phyloP scores from a whole-genome alignment of 2,888 invertebrate species.

The Rotaria magnacalcarata region DNA sequence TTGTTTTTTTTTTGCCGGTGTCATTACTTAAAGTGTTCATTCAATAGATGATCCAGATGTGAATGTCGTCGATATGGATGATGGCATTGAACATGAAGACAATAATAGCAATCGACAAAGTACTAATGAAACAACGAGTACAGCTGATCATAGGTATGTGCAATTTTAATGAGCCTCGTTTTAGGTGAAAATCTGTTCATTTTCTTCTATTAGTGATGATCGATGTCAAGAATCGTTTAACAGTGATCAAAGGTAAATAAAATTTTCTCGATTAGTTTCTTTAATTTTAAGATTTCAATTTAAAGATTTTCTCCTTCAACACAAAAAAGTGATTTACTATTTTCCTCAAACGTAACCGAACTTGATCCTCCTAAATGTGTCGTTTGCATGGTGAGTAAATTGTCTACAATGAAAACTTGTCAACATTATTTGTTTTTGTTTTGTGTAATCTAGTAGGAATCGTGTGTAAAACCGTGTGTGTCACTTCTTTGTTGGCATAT shows the following conservation, averaged over 20 bases:
- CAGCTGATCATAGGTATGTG: neutral
- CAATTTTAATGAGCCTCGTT: neutral
- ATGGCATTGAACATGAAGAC: neutral
- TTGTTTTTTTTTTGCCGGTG: no score
- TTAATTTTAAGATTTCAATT: neutral
- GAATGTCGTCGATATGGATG: conserved; percentile 26
- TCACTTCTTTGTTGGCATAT: conserved; percentile 24
- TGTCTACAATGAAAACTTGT: no score
- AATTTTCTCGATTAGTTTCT: neutral
- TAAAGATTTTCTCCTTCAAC: conserved; percentile 2
- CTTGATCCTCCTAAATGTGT: conserved; percentile 33
- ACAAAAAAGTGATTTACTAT: conserved; percentile 21
- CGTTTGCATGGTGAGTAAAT: neutral
- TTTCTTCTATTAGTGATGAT: neutral
- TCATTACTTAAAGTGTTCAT: neutral
- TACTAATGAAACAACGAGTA: conserved; percentile 10
- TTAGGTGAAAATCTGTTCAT: no score
- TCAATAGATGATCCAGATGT: conserved; percentile 9
- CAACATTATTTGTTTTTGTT: neutral
- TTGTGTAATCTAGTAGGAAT: neutral
- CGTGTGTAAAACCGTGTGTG: conserved; percentile 33
- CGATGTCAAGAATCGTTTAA: conserved; percentile 36
- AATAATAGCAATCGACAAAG: conserved; percentile 5
- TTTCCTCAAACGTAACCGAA: neutral
- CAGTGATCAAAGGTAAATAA: conserved; percentile 25